Evolutionary conservation across 1,140 invertebrate genomes (phyloP), one percentile per base, ranked within the genome.

Genomic region (Ganaspis sp.): DNA sequence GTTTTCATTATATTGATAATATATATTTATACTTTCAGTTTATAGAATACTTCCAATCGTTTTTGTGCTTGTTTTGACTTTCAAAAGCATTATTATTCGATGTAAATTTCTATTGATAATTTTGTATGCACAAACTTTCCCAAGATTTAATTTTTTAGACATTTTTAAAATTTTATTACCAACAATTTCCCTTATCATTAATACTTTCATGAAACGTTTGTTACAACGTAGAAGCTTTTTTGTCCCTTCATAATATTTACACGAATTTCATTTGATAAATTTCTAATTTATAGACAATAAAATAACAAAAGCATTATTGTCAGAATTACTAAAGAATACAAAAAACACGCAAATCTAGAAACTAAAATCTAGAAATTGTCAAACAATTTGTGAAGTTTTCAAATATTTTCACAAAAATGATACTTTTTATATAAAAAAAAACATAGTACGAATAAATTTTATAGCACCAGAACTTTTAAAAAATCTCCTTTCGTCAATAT

Each of bases 21-120:
- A n/a, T n/a, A n/a, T n/a, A n/a, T n/a, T n/a, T 81, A 85, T 89
- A 90, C 87, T 89, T 90, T 89, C 86, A 87, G 84, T 82, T 82
- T 84, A 80, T 85, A 49, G 78, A 76, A 81, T 87, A 84, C 75
- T 73, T 76, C 74, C 81, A 76, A 77, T 76, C 45, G 69, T 76
- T 75, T 75, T 83, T 85, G 78, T 72, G 72, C 53, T 77, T 85
- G 81, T 81, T 83, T 82, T 74, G 58, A 87, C 84, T 87, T 86
- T 78, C 82, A 85, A 82, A 88, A 89, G 86, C 87, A 84, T 86
- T 34, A 34, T 87, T 84, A 79, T 85, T 87, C 86, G 82, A 85
- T 86, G 80, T 83, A 69, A 73, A 42, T 77, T 84, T 58, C 12
- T 5, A 26, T 12, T 29, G 26, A 6, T 29, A 26, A 29, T 64